Base-by-base conservation (phyloP, 2,113 vertebrate species). In the Sturnus vulgaris region DNA sequence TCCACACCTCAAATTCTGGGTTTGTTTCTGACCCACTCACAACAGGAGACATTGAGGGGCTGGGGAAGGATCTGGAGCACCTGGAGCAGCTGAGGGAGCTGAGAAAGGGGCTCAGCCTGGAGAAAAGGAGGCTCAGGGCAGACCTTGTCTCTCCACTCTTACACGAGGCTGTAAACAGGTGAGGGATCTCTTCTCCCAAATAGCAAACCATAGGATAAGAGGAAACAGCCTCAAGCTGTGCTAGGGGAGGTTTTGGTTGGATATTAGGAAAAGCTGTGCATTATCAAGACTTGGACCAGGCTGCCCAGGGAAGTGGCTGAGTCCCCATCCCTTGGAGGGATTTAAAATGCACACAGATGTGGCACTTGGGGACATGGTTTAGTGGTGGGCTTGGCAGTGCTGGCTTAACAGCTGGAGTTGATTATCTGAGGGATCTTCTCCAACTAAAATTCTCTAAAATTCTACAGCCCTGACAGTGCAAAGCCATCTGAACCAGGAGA, bases 141-240 rank as follows among this genome's bases (percentile, higher is more conserved):
- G 12, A 61, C 33, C 19, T 56, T 7, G 1, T 46, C 0, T 0
- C 47, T 44, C 13, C n/a, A 3, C 23, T 40, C 40, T 40, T 40
- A 40, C 40, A 14, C 40, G 63, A 8, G 10, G 12, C 0, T 60
- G 16, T 13, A 12, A 5, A 0, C 0, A 31, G n/a, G 10, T 25
- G 15, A 9, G 1, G 0, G 6, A 17, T 76, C 47, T 83, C 23
- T 63, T 71, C 3, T 73, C 46, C 27, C 21, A 57, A 0, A 13
- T 0, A 11, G 4, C 3, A 25, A 30, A 11, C 0, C 1, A 33
- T 2, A 27, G 56, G 46, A 20, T 1, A 2, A 66, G n/a, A 35
- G 15, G 5, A 57, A 61, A 40, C 0, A 15, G 9, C 21, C 17
- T 68, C 14, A 18, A 5, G 5, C 20, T 60, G 14, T 0, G 0